These are phyloP conservation scores for Berghia stephanieae DNA, from an alignment of 1,140 invertebrate genomes.

Conservation along the genomic window DNA sequence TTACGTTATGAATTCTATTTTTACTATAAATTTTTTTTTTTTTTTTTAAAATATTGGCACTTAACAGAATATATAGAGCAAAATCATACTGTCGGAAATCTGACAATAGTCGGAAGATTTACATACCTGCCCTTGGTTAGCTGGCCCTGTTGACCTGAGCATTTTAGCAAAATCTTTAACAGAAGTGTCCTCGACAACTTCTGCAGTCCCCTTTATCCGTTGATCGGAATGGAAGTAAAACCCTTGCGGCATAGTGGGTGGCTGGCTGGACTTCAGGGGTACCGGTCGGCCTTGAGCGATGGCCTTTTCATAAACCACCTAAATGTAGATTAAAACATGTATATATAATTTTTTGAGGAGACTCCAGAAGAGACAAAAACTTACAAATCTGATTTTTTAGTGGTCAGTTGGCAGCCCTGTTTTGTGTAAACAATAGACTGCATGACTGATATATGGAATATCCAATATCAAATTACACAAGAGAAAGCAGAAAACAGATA, in stretches of 20 bases:
- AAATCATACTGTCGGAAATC: too few relatives aligned
- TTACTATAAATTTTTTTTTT: not conserved
- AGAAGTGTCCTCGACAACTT: constrained; percentile 34
- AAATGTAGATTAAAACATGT: too few relatives aligned
- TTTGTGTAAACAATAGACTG: too few relatives aligned
- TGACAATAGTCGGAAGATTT: too few relatives aligned
- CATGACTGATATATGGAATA: not conserved
- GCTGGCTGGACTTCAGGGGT: constrained; percentile 39
- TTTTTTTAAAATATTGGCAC: not conserved
- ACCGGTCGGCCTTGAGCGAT: constrained; percentile 35
- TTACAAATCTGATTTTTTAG: not conserved
- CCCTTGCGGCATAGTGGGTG: constrained; percentile 46
- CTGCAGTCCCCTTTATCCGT: constrained; percentile 44
- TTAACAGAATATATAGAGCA: constrained; percentile 26
- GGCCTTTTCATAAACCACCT: constrained; percentile 51
- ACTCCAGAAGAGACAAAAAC: not conserved
- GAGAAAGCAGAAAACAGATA: too few relatives aligned
- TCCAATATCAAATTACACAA: not conserved
- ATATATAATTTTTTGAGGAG: too few relatives aligned
- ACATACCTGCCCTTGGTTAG: constrained; percentile 31
- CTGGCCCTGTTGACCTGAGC: constrained; percentile 34
- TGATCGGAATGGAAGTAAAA: constrained; percentile 59
- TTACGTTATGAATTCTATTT: not conserved
- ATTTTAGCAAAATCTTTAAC: constrained; percentile 45
- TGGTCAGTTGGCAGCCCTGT: too few relatives aligned